These are phyloP conservation scores for Cephus spinipes DNA, from an alignment of 2,888 invertebrate species.

Conservation along the genomic window DNA sequence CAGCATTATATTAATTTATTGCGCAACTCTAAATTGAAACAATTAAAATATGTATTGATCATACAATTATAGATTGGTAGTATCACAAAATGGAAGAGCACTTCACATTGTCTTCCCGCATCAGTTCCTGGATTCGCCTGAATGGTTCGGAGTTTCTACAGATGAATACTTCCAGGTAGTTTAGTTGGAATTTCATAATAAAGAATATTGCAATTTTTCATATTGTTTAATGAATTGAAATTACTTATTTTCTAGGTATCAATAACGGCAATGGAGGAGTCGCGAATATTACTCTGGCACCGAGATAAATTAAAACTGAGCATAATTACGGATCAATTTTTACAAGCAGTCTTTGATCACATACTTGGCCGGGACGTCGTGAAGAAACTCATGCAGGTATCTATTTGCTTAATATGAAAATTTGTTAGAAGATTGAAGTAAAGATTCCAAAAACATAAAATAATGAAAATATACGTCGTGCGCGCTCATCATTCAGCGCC, in stretches of 20 bases:
- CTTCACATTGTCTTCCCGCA: constrained; percentile 88
- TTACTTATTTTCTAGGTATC: constrained; percentile 74
- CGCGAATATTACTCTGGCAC: constrained; percentile 85
- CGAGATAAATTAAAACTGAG: constrained; percentile 87
- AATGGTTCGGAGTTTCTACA: constrained; percentile 90
- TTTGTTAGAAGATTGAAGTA: not conserved
- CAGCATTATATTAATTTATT: not conserved
- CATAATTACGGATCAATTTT: constrained; percentile 84
- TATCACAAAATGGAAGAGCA: constrained; percentile 85
- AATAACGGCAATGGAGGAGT: constrained; percentile 89
- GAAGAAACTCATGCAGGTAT: constrained; percentile 87
- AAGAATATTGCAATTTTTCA: not conserved
- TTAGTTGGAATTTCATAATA: not conserved
- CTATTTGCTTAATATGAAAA: constrained; percentile 2
- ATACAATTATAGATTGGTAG: constrained; percentile 76
- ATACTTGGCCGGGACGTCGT: constrained; percentile 88
- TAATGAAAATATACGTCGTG: not conserved
- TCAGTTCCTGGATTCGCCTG: constrained; percentile 90
- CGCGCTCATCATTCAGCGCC: not conserved
- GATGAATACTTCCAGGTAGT: constrained; percentile 87
- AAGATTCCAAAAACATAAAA: not conserved
- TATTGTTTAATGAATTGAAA: not conserved
- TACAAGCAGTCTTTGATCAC: constrained; percentile 88
- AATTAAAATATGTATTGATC: not conserved
- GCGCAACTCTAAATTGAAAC: not conserved